phyloP scores from a whole-genome alignment of 2,797 vertebrate genomes.

The Sciurus carolinensis region DNA sequence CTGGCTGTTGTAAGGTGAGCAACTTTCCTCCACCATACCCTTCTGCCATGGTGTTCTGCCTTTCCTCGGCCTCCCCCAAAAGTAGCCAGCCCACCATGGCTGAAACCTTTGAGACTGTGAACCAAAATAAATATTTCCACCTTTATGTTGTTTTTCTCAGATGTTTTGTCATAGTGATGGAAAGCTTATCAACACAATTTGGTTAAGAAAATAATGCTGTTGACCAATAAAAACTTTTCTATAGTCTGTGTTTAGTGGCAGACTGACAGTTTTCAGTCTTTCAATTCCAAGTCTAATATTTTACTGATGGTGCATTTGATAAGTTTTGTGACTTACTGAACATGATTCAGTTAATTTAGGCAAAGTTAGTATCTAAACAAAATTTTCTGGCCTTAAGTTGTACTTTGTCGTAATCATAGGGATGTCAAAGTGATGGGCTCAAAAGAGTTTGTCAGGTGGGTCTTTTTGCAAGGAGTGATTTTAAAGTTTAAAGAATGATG shows the following conservation, averaged over 20 bases:
- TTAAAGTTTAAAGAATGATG: constrained; percentile 11
- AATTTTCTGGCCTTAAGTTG: not conserved
- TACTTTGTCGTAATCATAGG: not conserved
- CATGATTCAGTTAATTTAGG: not conserved
- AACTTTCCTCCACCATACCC: too few species aligned
- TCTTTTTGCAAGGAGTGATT: not conserved
- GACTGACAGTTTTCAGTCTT: not conserved
- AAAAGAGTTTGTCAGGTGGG: not conserved
- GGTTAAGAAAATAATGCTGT: not conserved
- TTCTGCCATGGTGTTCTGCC: too few species aligned
- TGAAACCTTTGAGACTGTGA: too few species aligned
- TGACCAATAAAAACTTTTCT: not conserved
- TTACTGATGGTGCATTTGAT: not conserved
- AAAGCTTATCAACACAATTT: too few species aligned
- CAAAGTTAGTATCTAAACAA: not conserved
- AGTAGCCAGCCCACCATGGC: too few species aligned
- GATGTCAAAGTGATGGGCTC: not conserved
- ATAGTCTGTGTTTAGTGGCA: not conserved
- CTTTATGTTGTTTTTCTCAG: too few species aligned
- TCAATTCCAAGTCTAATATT: constrained; percentile 1
- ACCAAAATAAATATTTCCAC: too few species aligned
- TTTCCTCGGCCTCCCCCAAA: too few species aligned
- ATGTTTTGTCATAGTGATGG: too few species aligned
- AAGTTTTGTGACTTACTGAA: constrained; percentile 20
- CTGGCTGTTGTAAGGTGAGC: too few species aligned